Evolutionary conservation across 2,113 vertebrate species (phyloP).

Genomic region (Alosa alosa): DNA sequence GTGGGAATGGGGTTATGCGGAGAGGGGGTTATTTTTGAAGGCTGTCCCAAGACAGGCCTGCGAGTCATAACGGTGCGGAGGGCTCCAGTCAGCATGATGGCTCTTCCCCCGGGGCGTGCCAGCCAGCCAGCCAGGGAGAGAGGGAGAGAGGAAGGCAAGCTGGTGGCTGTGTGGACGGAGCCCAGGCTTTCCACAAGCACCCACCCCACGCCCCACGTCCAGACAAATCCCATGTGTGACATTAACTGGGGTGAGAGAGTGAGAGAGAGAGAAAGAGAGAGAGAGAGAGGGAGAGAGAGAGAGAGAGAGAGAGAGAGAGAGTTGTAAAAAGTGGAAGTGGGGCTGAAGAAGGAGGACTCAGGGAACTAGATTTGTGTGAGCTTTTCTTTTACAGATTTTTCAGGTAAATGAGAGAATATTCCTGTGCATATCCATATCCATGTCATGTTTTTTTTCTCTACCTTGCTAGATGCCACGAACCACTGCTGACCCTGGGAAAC

Average conservation of each 20-base stretch:
- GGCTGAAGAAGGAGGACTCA: not conserved
- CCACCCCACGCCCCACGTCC: slow-evolving; percentile 44
- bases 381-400: too few relatives aligned
- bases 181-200: not conserved
- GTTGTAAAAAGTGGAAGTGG: not conserved
- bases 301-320: not conserved
- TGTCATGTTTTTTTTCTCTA: not conserved
- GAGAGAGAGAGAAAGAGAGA: not conserved
- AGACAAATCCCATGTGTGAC: slow-evolving; percentile 27
- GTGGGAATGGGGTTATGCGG: not conserved
- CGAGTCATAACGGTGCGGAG: not conserved
- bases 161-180: not conserved
- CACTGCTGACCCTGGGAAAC: not conserved
- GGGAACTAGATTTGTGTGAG: not conserved
- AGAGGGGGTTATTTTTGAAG: not conserved
- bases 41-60: not conserved
- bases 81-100: slow-evolving; percentile 58
- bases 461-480: not conserved
- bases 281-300: not conserved
- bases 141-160: not conserved
- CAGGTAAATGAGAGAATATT: too few relatives aligned
- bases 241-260: slow-evolving; percentile 30
- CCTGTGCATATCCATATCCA: too few relatives aligned
- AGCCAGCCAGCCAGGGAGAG: not conserved
- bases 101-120: slow-evolving; percentile 51